These are phyloP conservation scores for Gymnoscelis rufifasciata DNA, from an alignment of 2,888 invertebrate genomes.

Conservation along the genomic window DNA sequence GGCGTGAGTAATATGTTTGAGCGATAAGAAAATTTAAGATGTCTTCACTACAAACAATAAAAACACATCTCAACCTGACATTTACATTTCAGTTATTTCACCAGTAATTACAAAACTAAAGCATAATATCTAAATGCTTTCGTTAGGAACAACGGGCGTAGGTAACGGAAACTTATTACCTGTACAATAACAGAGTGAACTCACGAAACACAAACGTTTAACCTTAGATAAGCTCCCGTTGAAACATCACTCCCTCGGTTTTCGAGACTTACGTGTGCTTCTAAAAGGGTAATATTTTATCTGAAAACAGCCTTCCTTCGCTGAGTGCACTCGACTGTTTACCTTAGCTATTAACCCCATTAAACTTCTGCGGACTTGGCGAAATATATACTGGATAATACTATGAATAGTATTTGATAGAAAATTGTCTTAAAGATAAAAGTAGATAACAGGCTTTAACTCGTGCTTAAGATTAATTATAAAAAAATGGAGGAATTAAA, in stretches of 20 bases:
- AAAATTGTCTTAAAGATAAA: background rate
- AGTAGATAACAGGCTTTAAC: background rate
- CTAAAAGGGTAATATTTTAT: constrained; percentile 74
- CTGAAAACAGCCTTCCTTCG: constrained; percentile 53
- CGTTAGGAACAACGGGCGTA: too few relatives aligned
- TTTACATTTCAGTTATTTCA: too few relatives aligned
- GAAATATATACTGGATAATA: constrained; percentile 15
- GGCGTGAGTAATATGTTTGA: too few relatives aligned
- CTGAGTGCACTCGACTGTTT: constrained; percentile 65
- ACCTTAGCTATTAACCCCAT: constrained; percentile 61
- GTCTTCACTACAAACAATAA: too few relatives aligned
- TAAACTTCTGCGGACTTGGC: constrained; percentile 35
- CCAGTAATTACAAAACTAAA: too few relatives aligned
- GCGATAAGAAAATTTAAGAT: too few relatives aligned
- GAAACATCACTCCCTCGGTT: constrained; percentile 45
- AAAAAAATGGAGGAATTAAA: too few relatives aligned
- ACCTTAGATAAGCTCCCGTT: constrained; percentile 31
- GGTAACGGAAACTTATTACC: background rate
- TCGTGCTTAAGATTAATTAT: too few relatives aligned
- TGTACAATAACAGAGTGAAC: background rate
- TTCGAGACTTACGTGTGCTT: constrained; percentile 54
- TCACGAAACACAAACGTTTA: constrained; percentile 17
- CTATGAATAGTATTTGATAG: constrained; percentile 12
- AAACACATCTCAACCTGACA: too few relatives aligned
- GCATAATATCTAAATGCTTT: too few relatives aligned